phyloP scores from a whole-genome alignment of 2,113 vertebrate genomes.

The Sinocyclocheilus maitianheensis region DNA sequence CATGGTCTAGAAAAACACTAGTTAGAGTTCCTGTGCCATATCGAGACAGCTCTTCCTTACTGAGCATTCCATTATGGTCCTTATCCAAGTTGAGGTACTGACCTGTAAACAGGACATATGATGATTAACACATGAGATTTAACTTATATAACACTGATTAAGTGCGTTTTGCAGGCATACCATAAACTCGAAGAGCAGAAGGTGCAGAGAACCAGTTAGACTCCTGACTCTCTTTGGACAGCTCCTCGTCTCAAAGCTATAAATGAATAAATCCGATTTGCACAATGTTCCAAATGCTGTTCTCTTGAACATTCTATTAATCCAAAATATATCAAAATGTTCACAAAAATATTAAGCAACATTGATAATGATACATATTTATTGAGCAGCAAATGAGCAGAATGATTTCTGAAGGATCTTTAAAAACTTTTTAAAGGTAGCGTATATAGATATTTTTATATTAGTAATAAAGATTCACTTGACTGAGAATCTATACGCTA shows the following conservation, averaged over 20 bases:
- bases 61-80: constrained; percentile 98
- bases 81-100: constrained; percentile 98
- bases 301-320: background rate
- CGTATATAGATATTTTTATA: background rate
- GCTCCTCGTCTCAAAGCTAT: constrained; percentile 94
- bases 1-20: constrained; percentile 91
- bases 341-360: background rate
- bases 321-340: background rate
- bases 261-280: background rate
- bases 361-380: no score
- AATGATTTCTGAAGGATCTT: background rate
- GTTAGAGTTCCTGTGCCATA: constrained; percentile 97
- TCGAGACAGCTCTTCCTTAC: constrained; percentile 96
- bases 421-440: background rate
- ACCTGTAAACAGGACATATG: constrained; percentile 71
- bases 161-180: constrained; percentile 69
- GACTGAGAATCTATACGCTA: constrained; percentile 63
- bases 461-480: background rate
- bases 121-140: constrained; percentile 3
- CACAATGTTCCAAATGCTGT: background rate
- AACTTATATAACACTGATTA: background rate
- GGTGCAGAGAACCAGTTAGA: constrained; percentile 99
- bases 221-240: constrained; percentile 98
- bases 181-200: constrained; percentile 92
- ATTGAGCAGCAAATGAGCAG: background rate